Base-by-base conservation (phyloP, 1,140 invertebrate genomes). In the Bombus balteatus region DNA sequence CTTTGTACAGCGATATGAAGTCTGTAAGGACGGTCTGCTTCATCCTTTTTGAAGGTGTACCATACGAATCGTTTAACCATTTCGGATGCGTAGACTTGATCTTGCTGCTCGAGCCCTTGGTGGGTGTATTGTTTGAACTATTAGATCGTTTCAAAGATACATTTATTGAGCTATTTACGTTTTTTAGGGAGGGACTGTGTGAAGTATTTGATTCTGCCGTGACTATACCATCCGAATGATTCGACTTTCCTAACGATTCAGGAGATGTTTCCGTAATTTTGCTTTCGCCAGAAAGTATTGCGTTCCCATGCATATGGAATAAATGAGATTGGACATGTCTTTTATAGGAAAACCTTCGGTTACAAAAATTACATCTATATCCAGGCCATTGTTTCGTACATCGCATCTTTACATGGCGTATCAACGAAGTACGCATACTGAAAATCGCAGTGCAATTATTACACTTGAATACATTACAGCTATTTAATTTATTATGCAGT, bases 11-110 rank as follows among this genome's bases (percentile, higher is more conserved):
- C 13, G 68, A 37, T 32, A 87, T 25, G 12, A 74, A 90, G 59
- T 90, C 89, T 1, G 18, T 62, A 39, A 87, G 59, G 59, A 75
- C 80, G 10, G 78, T 79, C 22, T 90, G 89, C 2, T 79, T 83
- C 68, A 87, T 41, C 66, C 32, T 84, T 66, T 87, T 87, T 3
- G 18, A 28, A 0, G 41, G 25, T 13, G 57, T 10, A 72, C 13
- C 22, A 5, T n/a, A 0, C 22, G n/a, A n/a, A 12, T 9, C 47
- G 15, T 8, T 43, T 32, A 22, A 28, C 3, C 2, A 2, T 32
- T 43, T 74, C 22, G 2, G 3, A 15, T 53, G 47, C 47, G 47
- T 22, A 22, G 47, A 53, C 47, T 22, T 53, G 18, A 22, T 53
- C 18, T 22, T 53, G 47, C 47, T 22, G 47, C 18, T 8, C 47